These are phyloP conservation scores for Tortricodes alternella DNA, from an alignment of 2,888 invertebrate species.

Conservation along the genomic window DNA sequence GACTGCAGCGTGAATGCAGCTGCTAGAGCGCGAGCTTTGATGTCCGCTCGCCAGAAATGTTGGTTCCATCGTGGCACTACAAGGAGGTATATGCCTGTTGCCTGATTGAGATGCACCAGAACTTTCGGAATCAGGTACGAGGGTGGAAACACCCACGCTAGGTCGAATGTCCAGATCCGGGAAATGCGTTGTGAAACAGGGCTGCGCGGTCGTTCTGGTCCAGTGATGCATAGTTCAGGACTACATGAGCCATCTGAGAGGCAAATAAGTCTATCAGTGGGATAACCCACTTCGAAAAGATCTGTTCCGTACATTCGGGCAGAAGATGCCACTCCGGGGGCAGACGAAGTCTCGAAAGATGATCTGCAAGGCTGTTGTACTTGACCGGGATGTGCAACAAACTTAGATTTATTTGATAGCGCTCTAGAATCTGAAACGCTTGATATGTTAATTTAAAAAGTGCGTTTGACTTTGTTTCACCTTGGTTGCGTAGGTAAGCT, in stretches of 20 bases:
- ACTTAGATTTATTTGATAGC: conserved; percentile 13
- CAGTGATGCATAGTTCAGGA: conserved; percentile 20
- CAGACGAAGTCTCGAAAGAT: conserved; percentile 1
- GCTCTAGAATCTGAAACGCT: conserved; percentile 6
- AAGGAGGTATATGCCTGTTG: conserved; percentile 14
- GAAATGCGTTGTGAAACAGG: conserved; percentile 22
- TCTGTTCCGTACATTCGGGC: not conserved
- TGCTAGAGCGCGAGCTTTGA: not conserved
- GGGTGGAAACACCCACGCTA: conserved; percentile 33
- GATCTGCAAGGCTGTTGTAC: conserved; percentile 19
- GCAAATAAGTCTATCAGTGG: conserved; percentile 41
- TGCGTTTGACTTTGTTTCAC: not conserved
- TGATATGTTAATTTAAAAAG: not conserved
- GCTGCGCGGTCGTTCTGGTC: conserved; percentile 24
- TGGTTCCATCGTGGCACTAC: conserved; percentile 12
- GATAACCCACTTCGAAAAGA: conserved; percentile 36
- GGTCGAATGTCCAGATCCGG: conserved; percentile 15
- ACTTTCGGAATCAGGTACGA: conserved; percentile 29
- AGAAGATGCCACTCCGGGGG: conserved; percentile 11
- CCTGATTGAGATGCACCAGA: conserved; percentile 21
- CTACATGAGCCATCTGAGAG: conserved; percentile 22
- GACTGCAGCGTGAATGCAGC: not conserved
- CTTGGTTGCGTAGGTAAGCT: not conserved
- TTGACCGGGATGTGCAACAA: conserved; percentile 1
- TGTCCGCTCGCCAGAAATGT: conserved; percentile 3